Evolutionary conservation across 2,797 vertebrate species (phyloP).

Genomic region (Luscinia megarhynchos): DNA sequence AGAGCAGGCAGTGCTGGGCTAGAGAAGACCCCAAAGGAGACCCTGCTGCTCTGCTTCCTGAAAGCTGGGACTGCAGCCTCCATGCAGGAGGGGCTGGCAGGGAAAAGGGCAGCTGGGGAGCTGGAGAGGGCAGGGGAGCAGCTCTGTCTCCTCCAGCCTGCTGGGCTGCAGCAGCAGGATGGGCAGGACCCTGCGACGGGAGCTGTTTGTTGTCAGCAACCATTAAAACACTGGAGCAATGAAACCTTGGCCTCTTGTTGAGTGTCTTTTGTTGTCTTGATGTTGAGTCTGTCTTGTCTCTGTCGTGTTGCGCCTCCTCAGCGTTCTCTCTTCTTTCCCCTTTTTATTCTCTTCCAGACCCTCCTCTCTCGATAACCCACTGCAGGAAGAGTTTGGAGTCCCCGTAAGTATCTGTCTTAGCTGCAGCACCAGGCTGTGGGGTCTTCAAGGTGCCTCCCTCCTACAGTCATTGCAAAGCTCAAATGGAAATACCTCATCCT

Average conservation of each 20-base stretch:
- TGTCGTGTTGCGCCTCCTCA: constrained; percentile 42
- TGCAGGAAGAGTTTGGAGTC: constrained; percentile 97
- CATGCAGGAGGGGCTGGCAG: neutral
- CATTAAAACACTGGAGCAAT: constrained; percentile 61
- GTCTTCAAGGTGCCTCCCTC: neutral
- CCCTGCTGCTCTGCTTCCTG: neutral
- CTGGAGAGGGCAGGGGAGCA: neutral
- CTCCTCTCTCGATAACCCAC: constrained; percentile 97
- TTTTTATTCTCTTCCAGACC: constrained; percentile 83
- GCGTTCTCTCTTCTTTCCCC: constrained; percentile 47
- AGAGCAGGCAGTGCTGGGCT: neutral
- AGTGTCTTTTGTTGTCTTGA: constrained; percentile 64
- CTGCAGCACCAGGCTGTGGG: neutral
- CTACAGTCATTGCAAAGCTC: neutral
- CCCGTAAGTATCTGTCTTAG: constrained; percentile 88
- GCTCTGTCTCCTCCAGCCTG: neutral
- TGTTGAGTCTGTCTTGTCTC: constrained; percentile 32
- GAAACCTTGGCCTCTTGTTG: constrained; percentile 62
- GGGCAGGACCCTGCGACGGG: constrained; percentile 44
- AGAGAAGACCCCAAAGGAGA: constrained; percentile 36
- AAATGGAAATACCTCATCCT: neutral
- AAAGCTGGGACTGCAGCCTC: neutral
- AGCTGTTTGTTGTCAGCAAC: constrained; percentile 61
- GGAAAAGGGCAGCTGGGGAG: neutral
- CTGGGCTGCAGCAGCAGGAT: neutral